Evolutionary conservation across 2,888 invertebrate species (phyloP).

Genomic region (Drosophila lacicola): DNA sequence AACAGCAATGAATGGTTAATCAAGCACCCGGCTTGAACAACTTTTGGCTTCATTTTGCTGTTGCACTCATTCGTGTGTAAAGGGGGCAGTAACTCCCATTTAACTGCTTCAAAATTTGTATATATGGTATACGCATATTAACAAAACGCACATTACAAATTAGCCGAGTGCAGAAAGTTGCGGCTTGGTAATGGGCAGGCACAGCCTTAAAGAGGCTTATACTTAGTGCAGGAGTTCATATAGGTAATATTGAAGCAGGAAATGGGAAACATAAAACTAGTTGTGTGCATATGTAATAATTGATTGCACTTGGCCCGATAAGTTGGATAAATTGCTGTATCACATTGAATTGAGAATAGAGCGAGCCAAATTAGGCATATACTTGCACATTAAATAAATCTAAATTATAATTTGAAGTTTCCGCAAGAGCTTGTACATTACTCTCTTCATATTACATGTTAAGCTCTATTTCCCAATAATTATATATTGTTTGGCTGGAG

Average conservation of each 20-base stretch:
- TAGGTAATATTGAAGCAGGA: constrained; percentile 15
- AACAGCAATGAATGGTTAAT: constrained; percentile 79
- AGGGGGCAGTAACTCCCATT: constrained; percentile 35
- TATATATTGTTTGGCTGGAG: too few species aligned
- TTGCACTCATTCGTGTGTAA: constrained; percentile 46
- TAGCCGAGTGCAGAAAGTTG: constrained; percentile 53
- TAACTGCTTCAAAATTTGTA: constrained; percentile 42
- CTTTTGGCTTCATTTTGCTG: constrained; percentile 73
- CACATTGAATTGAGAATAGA: constrained; percentile 3
- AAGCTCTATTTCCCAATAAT: too few species aligned
- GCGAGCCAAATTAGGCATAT: not conserved
- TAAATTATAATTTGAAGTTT: not conserved
- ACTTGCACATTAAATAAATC: not conserved
- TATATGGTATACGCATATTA: constrained; percentile 40
- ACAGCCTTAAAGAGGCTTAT: constrained; percentile 24
- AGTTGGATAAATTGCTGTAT: not conserved
- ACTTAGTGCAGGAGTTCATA: constrained; percentile 35
- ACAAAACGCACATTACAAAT: constrained; percentile 53
- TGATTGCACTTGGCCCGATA: constrained; percentile 19
- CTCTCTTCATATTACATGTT: too few species aligned
- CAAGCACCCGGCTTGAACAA: constrained; percentile 74
- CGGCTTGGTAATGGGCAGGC: constrained; percentile 24
- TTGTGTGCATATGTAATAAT: constrained; percentile 24
- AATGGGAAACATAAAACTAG: not conserved
- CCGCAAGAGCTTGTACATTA: constrained; percentile 10